These are phyloP conservation scores for Cepphus grylle DNA, from an alignment of 2,113 vertebrate genomes.

Conservation along the genomic window DNA sequence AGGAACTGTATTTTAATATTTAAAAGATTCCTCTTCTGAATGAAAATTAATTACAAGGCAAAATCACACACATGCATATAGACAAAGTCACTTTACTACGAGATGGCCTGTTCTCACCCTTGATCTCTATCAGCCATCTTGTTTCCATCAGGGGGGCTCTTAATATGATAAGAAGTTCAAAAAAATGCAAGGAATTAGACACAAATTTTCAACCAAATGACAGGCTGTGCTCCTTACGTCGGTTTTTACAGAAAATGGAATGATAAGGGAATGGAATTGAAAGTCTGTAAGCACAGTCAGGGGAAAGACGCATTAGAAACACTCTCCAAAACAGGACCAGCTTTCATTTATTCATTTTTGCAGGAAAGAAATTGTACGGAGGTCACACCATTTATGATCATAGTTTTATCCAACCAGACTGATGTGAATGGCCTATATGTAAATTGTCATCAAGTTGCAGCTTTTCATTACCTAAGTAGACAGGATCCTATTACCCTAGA, in stretches of 20 bases:
- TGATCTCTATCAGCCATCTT: neutral
- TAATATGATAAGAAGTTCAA: neutral
- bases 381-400: neutral
- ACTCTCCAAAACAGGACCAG: neutral
- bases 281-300: neutral
- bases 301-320: neutral
- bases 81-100: neutral
- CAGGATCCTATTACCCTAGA: neutral
- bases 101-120: neutral
- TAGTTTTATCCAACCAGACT: neutral
- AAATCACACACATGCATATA: neutral
- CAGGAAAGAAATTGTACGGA: neutral
- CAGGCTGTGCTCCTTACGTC: neutral
- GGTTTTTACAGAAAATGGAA: neutral
- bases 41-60: neutral
- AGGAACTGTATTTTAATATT: neutral
- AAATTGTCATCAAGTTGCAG: neutral
- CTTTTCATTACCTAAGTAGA: neutral
- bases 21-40: neutral
- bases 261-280: neutral
- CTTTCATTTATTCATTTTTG: neutral
- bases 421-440: neutral
- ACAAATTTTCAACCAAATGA: neutral
- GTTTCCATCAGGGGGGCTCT: neutral
- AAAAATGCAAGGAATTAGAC: neutral